phyloP scores from a whole-genome alignment of 2,888 invertebrate genomes.

The Archaeoteleia sp. region DNA sequence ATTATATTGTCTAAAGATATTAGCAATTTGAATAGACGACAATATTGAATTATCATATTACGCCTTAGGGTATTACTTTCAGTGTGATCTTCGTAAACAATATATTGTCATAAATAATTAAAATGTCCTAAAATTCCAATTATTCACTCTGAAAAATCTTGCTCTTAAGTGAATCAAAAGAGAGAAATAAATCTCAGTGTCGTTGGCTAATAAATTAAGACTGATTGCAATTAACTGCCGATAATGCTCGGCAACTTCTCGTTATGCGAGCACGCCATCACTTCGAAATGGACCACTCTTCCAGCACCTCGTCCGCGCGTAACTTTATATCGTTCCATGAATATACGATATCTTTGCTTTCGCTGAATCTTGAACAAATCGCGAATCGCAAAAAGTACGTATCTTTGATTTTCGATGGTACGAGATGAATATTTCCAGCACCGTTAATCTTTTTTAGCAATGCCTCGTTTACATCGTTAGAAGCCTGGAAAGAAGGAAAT shows the following conservation, averaged over 20 bases:
- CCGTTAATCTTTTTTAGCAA: constrained; percentile 90
- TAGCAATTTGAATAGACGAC: too few species aligned
- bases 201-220: constrained; percentile 62
- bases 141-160: too few species aligned
- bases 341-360: constrained; percentile 86
- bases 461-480: constrained; percentile 88
- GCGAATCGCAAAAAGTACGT: constrained; percentile 92
- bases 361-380: constrained; percentile 90
- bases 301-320: constrained; percentile 82
- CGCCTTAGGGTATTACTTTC: too few species aligned
- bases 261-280: constrained; percentile 74
- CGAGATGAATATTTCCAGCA: constrained; percentile 92
- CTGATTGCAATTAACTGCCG: constrained; percentile 71
- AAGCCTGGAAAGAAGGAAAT: constrained; percentile 76
- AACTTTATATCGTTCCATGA: constrained; percentile 92
- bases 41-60: too few species aligned
- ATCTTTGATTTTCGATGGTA: constrained; percentile 91
- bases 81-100: too few species aligned
- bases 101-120: too few species aligned
- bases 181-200: background rate
- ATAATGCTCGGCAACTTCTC: constrained; percentile 67
- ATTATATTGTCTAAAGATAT: too few species aligned
- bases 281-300: constrained; percentile 71
- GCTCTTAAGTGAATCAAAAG: too few species aligned
- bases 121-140: too few species aligned